Conservation (phyloP, 2,113 vertebrate genomes). For the Ophiodon elongatus region DNA sequence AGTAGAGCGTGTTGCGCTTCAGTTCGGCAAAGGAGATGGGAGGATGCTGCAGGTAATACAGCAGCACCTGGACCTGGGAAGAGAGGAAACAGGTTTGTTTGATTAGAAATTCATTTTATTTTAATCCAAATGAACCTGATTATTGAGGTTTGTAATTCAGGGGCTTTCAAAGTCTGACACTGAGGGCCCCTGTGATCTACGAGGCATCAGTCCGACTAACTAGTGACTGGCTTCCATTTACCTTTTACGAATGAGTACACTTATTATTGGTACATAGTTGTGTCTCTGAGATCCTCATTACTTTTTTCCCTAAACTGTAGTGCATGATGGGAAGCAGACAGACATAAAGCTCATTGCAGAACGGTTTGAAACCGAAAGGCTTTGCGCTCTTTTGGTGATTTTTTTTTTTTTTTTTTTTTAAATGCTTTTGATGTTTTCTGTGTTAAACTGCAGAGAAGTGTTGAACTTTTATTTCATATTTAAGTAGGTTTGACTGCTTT, state of each 20-base stretch:
- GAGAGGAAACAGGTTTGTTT: not conserved
- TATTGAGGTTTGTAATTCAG: not conserved
- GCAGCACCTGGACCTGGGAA: constrained; percentile 95
- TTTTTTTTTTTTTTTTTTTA: not conserved
- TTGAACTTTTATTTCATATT: constrained; percentile 5
- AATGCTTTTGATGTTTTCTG: not conserved
- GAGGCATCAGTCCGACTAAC: not conserved
- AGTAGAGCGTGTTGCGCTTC: constrained; percentile 97
- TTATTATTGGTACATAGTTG: not conserved
- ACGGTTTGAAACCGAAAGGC: not conserved
- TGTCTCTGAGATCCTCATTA: not conserved
- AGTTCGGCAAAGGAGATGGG: constrained; percentile 95
- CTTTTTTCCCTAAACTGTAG: no score
- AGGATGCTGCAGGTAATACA: constrained; percentile 98
- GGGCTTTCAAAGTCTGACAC: not conserved
- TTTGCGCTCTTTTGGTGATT: not conserved
- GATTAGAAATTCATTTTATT: not conserved
- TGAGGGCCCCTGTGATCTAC: no score
- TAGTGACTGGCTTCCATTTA: not conserved
- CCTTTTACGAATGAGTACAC: not conserved
- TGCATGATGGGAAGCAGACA: not conserved
- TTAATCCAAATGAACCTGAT: not conserved
- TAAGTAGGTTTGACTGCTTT: constrained; percentile 8
- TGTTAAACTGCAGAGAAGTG: not conserved
- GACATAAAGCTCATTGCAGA: not conserved